A percentile compares a stretch with the other conserved stretches of the same genome.
Conservation (phyloP, 2,797 vertebrate genomes). For the Sciurus vulgaris region DNA sequence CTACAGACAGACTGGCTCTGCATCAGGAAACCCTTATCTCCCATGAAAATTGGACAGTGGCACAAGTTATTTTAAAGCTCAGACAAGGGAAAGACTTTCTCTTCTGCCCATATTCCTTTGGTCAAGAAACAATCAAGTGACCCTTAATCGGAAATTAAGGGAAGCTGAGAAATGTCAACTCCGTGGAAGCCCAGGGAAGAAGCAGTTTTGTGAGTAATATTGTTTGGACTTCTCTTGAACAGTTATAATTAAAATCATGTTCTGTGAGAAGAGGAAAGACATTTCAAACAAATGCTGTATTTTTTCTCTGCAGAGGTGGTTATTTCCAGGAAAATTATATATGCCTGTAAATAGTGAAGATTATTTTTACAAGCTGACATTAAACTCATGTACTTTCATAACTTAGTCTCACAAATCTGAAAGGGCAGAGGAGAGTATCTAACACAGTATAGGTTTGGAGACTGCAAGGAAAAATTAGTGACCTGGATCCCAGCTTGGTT, state of each 20-base stretch:
- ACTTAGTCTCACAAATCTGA: neutral
- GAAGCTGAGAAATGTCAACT: neutral
- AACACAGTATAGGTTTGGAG: neutral
- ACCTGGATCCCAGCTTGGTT: neutral
- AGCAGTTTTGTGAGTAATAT: neutral
- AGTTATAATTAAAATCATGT: neutral
- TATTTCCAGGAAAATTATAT: conserved; percentile 32
- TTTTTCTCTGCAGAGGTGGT: neutral
- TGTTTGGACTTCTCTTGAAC: neutral
- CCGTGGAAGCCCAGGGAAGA: neutral
- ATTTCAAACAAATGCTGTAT: neutral
- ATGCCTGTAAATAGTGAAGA: neutral
- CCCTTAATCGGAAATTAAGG: neutral
- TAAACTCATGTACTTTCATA: neutral
- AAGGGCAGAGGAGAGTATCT: neutral
- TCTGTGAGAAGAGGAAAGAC: neutral
- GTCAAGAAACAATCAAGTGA: neutral
- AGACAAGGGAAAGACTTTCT: neutral
- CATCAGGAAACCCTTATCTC: neutral
- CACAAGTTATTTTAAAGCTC: neutral
- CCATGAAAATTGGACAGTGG: neutral
- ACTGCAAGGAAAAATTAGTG: neutral
- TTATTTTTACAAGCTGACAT: conserved; percentile 7
- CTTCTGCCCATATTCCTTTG: neutral
- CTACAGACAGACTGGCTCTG: neutral